Evolutionary conservation across 2,113 vertebrate species (phyloP).

Genomic region (Hydropotes inermis): DNA sequence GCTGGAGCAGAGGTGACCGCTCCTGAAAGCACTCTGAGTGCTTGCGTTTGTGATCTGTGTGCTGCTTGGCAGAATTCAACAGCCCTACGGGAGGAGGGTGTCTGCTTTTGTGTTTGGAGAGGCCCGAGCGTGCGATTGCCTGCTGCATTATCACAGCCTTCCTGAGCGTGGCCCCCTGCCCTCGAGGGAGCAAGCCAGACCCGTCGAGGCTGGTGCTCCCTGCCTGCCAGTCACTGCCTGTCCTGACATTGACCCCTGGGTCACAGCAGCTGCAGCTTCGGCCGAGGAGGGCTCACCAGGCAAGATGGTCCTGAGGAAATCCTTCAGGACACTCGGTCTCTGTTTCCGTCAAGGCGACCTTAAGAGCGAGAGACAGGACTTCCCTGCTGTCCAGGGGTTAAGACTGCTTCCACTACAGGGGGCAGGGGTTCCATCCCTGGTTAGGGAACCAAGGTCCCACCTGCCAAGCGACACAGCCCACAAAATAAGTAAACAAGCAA

Average conservation of each 20-base stretch:
- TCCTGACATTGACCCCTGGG: neutral
- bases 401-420: accelerated
- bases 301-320: neutral
- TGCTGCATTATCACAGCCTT: constrained; percentile 20
- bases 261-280: too few species aligned
- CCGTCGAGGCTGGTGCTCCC: neutral
- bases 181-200: accelerated
- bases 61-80: neutral
- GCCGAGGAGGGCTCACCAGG: neutral
- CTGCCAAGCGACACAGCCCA: neutral
- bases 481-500: neutral
- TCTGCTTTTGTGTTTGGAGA: constrained; percentile 43
- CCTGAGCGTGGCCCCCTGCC: neutral
- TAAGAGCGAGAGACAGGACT: neutral
- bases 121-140: constrained; percentile 36
- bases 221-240: neutral
- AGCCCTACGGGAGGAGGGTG: constrained; percentile 61
- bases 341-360: neutral
- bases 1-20: accelerated
- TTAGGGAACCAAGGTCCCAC: neutral
- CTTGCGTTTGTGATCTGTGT: constrained; percentile 56
- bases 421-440: neutral
- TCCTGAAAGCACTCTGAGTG: neutral
- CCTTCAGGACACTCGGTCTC: neutral
- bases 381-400: neutral